phyloP scores from a whole-genome alignment of 1,140 invertebrate genomes.

The Heterodera schachtii region DNA sequence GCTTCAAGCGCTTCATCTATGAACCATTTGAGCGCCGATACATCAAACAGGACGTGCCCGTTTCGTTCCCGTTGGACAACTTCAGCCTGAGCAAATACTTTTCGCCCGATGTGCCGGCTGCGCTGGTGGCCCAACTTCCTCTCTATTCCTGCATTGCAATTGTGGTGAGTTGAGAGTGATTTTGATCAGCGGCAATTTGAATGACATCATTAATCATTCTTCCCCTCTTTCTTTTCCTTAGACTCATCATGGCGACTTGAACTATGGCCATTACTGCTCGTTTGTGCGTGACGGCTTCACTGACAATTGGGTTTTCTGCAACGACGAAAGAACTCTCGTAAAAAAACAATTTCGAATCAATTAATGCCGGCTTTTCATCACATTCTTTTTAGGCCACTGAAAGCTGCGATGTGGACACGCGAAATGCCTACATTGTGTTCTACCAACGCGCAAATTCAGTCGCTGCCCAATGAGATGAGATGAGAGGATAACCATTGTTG shows the following conservation, averaged over 20 bases:
- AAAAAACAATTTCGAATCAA: too few species aligned
- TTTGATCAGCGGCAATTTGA: too few species aligned
- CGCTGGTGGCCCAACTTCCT: neutral
- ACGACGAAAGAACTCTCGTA: constrained; percentile 20
- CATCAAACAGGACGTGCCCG: constrained; percentile 89
- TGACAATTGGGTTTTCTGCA: constrained; percentile 32
- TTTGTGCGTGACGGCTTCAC: constrained; percentile 23
- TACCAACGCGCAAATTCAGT: neutral
- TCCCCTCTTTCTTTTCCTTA: constrained; percentile 21
- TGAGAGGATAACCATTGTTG: too few species aligned
- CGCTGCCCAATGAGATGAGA: too few species aligned
- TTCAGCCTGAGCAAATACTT: constrained; percentile 82
- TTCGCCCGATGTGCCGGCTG: constrained; percentile 68
- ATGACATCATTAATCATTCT: neutral
- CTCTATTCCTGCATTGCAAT: constrained; percentile 29
- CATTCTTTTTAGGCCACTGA: constrained; percentile 18
- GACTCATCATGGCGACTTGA: constrained; percentile 30
- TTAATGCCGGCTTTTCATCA: neutral
- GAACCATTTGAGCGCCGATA: constrained; percentile 72
- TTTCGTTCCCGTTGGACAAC: constrained; percentile 80
- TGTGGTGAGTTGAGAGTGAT: constrained; percentile 14
- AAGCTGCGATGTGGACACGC: constrained; percentile 16
- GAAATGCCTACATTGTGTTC: constrained; percentile 30
- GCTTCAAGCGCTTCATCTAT: constrained; percentile 85
- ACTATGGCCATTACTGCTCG: constrained; percentile 30